Conservation (phyloP, 2,797 vertebrate genomes). For the Gallirallus australis region DNA sequence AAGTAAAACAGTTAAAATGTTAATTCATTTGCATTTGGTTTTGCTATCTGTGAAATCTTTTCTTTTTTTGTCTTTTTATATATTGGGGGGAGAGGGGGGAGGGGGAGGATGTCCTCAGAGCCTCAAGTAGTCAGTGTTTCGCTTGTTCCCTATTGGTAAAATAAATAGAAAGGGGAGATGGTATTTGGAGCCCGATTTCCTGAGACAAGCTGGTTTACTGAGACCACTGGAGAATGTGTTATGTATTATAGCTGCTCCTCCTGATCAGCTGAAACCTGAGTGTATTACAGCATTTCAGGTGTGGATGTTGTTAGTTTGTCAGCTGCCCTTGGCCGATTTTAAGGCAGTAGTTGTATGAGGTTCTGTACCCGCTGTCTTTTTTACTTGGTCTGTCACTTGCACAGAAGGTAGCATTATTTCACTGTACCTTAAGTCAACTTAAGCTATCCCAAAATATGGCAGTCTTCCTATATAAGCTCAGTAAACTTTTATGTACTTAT, state of each 20-base stretch:
- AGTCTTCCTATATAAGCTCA: background rate
- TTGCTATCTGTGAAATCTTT: background rate
- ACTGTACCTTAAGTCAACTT: background rate
- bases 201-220: background rate
- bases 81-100: background rate
- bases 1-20: background rate
- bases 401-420: background rate
- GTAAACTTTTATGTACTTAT: background rate
- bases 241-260: background rate
- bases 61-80: background rate
- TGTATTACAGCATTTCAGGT: background rate
- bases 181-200: background rate
- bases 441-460: background rate
- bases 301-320: background rate
- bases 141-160: background rate
- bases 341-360: background rate
- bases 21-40: background rate
- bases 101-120: background rate
- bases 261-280: background rate
- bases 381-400: background rate
- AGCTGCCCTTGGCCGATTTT: background rate
- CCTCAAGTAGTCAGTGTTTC: background rate
- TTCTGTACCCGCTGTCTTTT: background rate
- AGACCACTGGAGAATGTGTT: background rate
- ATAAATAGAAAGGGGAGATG: background rate